Evolutionary conservation across 2,888 invertebrate genomes (phyloP), one percentile per base, ranked within the genome.

Genomic region (Pheosia gnoma): DNA sequence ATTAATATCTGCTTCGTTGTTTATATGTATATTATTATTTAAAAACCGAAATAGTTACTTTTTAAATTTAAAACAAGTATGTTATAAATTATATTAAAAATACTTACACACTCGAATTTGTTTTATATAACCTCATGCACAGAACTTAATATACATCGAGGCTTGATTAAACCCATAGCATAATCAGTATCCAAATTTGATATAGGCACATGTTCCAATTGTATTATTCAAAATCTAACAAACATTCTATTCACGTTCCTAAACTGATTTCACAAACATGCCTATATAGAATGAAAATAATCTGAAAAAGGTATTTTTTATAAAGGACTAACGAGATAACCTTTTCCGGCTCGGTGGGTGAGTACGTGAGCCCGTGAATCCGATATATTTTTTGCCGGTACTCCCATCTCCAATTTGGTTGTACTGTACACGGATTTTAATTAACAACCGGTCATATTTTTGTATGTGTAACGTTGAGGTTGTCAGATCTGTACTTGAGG

Each of bases 261-360:
- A 60, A 57, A 43, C 59, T 43, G 58, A 58, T 60, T 63, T 43
- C 13, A 56, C 57, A 67, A 72, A 67, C 62, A 67, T 65, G 62
- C 66, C 68, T 62, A 61, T 63, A 68, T 63, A 65, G 68, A 72
- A 62, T 63, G 58, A 71, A 69, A 68, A 68, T 68, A 70, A 70
- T 71, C 72, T 66, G 63, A 66, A 67, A 77, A 77, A 74, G 72
- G 72, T 69, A 75, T 77, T 71, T 66, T 70, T 77, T 72, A 75
- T 75, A 74, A 13, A 78, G 72, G 68, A 62, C 74, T 79, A 77
- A 79, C 75, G 74, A 79, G 75, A 72, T 74, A 68, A 73, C 75
- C 68, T 66, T 72, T 76, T 63, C 69, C 67, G 70, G 65, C 68
- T 69, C 71, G 59, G 67, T 72, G 75, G 69, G 71, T 58, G 59